Conservation (phyloP, 2,888 invertebrate genomes). For the Horisme vitalbata region DNA sequence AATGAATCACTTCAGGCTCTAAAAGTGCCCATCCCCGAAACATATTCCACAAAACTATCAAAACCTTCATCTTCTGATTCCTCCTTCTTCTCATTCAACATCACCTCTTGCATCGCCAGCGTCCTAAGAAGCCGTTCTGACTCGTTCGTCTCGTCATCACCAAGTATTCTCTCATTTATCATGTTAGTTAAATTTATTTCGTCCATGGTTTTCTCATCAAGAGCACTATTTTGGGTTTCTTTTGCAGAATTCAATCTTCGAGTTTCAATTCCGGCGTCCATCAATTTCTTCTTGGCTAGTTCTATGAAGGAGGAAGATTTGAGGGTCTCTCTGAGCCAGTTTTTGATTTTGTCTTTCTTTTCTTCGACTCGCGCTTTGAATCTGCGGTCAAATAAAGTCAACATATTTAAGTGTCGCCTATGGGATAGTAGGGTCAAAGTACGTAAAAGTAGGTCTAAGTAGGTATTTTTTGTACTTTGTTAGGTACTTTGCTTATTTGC, state of each 20-base stretch:
- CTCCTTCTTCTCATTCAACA: constrained; percentile 38
- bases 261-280: constrained; percentile 54
- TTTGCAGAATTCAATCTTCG: constrained; percentile 20
- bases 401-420: too few species aligned
- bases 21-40: constrained; percentile 9
- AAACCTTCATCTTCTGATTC: constrained; percentile 12
- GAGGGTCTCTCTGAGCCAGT: constrained; percentile 67
- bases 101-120: constrained; percentile 62
- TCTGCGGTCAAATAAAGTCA: too few species aligned
- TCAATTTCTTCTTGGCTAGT: constrained; percentile 65
- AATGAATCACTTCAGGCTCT: neutral
- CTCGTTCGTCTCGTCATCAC: constrained; percentile 52
- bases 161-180: constrained; percentile 63
- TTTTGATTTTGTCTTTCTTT: constrained; percentile 71
- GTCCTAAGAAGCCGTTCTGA: constrained; percentile 58
- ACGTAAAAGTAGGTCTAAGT: too few species aligned
- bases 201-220: constrained; percentile 63
- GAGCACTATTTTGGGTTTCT: constrained; percentile 30
- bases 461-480: too few species aligned
- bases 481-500: too few species aligned
- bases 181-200: constrained; percentile 66
- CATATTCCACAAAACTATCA: constrained; percentile 13
- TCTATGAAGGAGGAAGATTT: constrained; percentile 65
- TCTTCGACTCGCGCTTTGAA: constrained; percentile 71
- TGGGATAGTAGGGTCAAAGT: too few species aligned